Conservation (phyloP, 2,888 invertebrate genomes). For the Papilio gigon region DNA sequence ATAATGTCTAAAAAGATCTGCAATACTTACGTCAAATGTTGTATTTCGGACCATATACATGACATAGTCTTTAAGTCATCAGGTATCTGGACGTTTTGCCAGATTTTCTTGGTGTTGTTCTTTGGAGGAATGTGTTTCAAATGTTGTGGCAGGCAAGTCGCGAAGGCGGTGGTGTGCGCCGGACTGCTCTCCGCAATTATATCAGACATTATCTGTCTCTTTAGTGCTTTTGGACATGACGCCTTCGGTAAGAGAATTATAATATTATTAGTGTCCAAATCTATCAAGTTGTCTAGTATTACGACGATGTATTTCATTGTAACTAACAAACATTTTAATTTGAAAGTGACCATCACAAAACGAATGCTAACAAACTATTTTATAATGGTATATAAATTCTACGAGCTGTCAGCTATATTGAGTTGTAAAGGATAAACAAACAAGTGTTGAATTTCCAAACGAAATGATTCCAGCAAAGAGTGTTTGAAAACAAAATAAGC, state of each 20-base stretch:
- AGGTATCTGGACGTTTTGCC: slow-evolving; percentile 82
- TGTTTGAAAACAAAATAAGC: too few species aligned
- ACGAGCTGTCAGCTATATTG: too few species aligned
- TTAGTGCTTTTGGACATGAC: slow-evolving; percentile 75
- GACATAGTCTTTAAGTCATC: slow-evolving; percentile 83
- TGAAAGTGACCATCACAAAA: too few species aligned
- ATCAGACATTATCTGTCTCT: slow-evolving; percentile 76
- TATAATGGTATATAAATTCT: too few species aligned
- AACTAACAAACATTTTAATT: too few species aligned
- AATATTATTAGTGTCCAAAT: too few species aligned
- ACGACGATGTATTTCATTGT: too few species aligned
- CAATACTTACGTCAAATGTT: slow-evolving; percentile 78
- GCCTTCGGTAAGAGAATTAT: slow-evolving; percentile 55
- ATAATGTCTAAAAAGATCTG: neutral
- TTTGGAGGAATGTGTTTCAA: slow-evolving; percentile 79
- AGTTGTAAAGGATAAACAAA: too few species aligned
- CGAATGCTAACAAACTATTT: too few species aligned
- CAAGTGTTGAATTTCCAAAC: too few species aligned
- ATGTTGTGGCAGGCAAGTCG: slow-evolving; percentile 74
- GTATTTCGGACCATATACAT: slow-evolving; percentile 84
- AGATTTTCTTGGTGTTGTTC: slow-evolving; percentile 78
- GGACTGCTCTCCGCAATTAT: slow-evolving; percentile 75
- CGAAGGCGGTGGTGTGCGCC: slow-evolving; percentile 78
- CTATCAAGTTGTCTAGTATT: too few species aligned
- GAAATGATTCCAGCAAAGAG: too few species aligned